phyloP scores from a whole-genome alignment of 1,140 invertebrate species.

The Zophobas morio region DNA sequence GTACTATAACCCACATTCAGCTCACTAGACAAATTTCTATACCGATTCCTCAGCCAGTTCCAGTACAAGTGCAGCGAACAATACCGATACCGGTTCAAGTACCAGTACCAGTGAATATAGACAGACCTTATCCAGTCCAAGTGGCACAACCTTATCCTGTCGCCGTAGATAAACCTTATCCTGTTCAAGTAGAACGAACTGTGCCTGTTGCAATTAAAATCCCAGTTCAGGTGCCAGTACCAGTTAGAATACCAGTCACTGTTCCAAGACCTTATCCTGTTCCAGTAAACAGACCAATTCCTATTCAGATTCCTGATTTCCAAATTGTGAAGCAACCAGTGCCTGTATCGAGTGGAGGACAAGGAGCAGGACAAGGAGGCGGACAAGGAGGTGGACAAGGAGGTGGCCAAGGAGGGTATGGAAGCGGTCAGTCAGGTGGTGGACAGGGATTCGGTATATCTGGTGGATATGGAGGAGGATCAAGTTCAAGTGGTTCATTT shows the following conservation, averaged over 20 bases:
- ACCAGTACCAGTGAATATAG: constrained; percentile 59
- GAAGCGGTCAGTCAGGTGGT: not conserved
- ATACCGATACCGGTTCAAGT: constrained; percentile 59
- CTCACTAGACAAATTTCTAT: constrained; percentile 60
- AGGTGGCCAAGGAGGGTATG: not conserved
- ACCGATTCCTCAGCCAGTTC: constrained; percentile 58
- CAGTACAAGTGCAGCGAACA: constrained; percentile 61
- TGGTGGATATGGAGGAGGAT: constrained; percentile 33
- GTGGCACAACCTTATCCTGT: constrained; percentile 59
- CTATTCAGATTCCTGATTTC: constrained; percentile 56
- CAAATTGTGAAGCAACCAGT: constrained; percentile 17
- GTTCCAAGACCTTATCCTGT: constrained; percentile 65
- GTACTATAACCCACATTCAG: constrained; percentile 59
- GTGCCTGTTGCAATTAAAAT: constrained; percentile 71
- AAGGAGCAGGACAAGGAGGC: constrained; percentile 56
- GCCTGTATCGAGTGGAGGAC: constrained; percentile 37
- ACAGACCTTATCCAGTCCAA: constrained; percentile 56
- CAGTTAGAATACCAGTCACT: constrained; percentile 64
- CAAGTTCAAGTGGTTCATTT: not conserved
- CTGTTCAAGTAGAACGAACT: constrained; percentile 68
- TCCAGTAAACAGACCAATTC: constrained; percentile 59
- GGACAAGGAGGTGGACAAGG: not conserved
- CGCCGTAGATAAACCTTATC: constrained; percentile 68
- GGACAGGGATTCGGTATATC: constrained; percentile 11
- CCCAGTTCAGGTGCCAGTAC: constrained; percentile 72